Conservation (phyloP, 2,888 invertebrate species). For the Pardosa pseudoannulata region DNA sequence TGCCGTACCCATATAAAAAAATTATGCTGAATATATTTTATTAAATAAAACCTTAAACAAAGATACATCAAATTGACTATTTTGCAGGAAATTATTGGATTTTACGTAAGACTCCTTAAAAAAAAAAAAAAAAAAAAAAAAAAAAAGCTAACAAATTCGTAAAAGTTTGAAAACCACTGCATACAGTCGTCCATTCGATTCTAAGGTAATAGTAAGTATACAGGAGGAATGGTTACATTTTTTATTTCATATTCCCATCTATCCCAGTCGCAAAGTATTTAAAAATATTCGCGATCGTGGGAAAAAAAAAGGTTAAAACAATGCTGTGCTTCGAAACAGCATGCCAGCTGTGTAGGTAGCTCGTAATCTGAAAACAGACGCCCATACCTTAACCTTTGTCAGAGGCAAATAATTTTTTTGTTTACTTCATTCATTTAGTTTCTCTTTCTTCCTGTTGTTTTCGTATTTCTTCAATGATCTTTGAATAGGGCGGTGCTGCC, state of each 20-base stretch:
- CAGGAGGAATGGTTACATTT: background rate
- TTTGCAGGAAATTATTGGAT: too few species aligned
- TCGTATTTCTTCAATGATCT: conserved; percentile 27
- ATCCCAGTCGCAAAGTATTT: background rate
- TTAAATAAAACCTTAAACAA: too few species aligned
- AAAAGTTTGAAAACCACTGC: too few species aligned
- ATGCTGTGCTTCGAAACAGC: background rate
- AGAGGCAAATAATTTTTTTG: conserved; percentile 22
- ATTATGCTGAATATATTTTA: too few species aligned
- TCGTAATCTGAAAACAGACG: conserved; percentile 35
- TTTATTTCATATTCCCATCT: background rate
- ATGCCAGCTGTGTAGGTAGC: conserved; percentile 17
- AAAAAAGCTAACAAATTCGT: too few species aligned
- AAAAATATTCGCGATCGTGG: background rate
- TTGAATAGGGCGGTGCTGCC: conserved; percentile 34
- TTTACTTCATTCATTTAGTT: conserved; percentile 7
- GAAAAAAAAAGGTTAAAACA: conserved; percentile 22
- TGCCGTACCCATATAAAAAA: too few species aligned
- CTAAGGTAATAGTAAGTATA: background rate
- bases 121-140: too few species aligned
- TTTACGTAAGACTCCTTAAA: too few species aligned
- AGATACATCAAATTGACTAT: too few species aligned
- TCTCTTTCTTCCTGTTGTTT: conserved; percentile 31
- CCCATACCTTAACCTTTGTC: conserved; percentile 47
- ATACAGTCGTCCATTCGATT: too few species aligned